Evolutionary conservation across 2,113 vertebrate species (phyloP).

Genomic region (Hippocampus barbouri): DNA sequence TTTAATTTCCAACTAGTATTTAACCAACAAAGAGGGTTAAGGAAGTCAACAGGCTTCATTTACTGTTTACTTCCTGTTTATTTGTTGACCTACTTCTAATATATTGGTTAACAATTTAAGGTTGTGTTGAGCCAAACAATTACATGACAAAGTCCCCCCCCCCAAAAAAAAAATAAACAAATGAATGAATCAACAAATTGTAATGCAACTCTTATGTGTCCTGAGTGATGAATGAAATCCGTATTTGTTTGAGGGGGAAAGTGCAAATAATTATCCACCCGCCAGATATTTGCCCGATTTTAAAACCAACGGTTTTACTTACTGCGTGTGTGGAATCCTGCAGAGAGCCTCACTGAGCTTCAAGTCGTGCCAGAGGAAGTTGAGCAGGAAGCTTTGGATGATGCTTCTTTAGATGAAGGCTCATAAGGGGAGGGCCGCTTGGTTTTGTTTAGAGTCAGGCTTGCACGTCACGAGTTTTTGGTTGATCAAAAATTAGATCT

Average conservation of each 20-base stretch:
- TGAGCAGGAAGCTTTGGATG: slow-evolving; percentile 10
- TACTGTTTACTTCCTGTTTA: too few species aligned
- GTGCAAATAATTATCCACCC: too few species aligned
- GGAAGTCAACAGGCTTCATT: not conserved
- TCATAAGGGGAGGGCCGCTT: slow-evolving; percentile 8
- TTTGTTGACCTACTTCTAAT: not conserved
- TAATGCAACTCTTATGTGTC: not conserved
- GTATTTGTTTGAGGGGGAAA: not conserved
- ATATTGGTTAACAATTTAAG: not conserved
- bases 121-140: too few species aligned
- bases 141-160: too few species aligned
- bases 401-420: not conserved
- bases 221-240: not conserved
- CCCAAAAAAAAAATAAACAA: not conserved
- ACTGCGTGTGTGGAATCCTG: not conserved
- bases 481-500: too few species aligned
- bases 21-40: too few species aligned
- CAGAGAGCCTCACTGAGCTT: not conserved
- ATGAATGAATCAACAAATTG: not conserved
- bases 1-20: too few species aligned
- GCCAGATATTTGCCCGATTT: not conserved
- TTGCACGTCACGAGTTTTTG: not conserved
- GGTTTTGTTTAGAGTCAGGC: not conserved
- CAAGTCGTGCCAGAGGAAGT: slow-evolving; percentile 22
- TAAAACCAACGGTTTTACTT: not conserved